These are phyloP conservation scores for Mohoua ochrocephala DNA, from an alignment of 2,113 vertebrate genomes.

Conservation along the genomic window DNA sequence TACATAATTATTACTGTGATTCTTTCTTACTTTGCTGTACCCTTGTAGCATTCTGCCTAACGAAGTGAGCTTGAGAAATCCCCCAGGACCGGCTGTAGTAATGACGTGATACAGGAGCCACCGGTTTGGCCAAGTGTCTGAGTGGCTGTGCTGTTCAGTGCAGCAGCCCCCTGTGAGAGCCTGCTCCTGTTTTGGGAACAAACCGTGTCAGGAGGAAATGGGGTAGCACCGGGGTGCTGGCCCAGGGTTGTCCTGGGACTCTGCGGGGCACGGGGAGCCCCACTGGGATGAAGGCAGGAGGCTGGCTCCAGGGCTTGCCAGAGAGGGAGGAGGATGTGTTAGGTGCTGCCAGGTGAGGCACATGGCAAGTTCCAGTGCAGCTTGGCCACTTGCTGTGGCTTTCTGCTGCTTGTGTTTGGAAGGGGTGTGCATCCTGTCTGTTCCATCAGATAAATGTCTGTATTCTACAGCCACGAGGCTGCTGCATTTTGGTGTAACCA, in stretches of 20 bases:
- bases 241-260: neutral
- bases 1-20: neutral
- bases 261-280: fast-evolving
- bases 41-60: neutral
- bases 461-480: neutral
- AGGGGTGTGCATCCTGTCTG: neutral
- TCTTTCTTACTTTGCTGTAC: neutral
- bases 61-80: neutral
- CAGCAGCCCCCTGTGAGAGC: neutral
- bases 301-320: fast-evolving
- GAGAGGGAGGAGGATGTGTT: neutral
- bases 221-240: neutral
- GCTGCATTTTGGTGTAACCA: neutral
- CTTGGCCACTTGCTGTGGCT: neutral
- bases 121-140: fast-evolving
- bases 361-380: fast-evolving
- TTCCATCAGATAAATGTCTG: neutral
- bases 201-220: neutral
- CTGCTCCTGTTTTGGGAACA: neutral
- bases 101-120: neutral
- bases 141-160: fast-evolving
- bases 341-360: neutral
- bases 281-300: neutral
- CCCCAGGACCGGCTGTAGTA: neutral
- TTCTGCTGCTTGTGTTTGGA: neutral